Evolutionary conservation across 2,113 vertebrate species (phyloP).

Genomic region (Lethenteron camtschaticum): DNA sequence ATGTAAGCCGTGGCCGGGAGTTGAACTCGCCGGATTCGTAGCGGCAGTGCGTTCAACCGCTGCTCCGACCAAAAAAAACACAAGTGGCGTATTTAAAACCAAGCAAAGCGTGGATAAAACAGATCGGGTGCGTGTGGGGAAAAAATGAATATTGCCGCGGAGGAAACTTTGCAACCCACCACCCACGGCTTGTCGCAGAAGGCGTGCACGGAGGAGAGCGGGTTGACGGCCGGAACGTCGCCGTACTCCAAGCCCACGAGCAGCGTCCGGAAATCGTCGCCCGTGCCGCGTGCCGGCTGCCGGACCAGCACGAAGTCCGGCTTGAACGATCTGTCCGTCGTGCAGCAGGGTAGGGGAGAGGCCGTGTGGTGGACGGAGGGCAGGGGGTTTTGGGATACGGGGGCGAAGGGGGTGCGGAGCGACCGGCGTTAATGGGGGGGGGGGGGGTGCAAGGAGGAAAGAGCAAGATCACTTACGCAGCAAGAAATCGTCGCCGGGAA

Average conservation of each 20-base stretch:
- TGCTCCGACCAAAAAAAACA: no score
- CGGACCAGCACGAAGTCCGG: conserved; percentile 83
- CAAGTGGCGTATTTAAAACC: no score
- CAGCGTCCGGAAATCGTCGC: conserved; percentile 76
- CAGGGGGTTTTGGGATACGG: neutral
- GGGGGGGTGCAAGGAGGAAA: neutral
- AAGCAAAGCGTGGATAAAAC: no score
- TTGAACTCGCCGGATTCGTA: no score
- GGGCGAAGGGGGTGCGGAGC: neutral
- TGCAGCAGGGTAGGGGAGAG: no score
- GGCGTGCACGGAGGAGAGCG: conserved; percentile 79
- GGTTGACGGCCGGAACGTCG: conserved; percentile 67
- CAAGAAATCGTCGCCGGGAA: no score
- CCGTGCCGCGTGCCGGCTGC: conserved; percentile 88
- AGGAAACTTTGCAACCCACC: conserved; percentile 26
- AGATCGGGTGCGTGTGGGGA: no score
- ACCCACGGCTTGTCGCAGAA: conserved; percentile 98
- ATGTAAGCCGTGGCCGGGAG: no score
- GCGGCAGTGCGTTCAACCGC: no score
- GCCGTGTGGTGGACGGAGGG: neutral
- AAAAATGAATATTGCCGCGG: no score
- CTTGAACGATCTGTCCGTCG: conserved; percentile 44
- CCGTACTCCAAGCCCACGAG: conserved; percentile 88
- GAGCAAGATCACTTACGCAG: no score
- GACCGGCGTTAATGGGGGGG: neutral